Percentiles rank a stretch among this genome's conserved stretches.
Conservation (phyloP, 2,113 vertebrate species). For the Beaufortia kweichowensis region DNA sequence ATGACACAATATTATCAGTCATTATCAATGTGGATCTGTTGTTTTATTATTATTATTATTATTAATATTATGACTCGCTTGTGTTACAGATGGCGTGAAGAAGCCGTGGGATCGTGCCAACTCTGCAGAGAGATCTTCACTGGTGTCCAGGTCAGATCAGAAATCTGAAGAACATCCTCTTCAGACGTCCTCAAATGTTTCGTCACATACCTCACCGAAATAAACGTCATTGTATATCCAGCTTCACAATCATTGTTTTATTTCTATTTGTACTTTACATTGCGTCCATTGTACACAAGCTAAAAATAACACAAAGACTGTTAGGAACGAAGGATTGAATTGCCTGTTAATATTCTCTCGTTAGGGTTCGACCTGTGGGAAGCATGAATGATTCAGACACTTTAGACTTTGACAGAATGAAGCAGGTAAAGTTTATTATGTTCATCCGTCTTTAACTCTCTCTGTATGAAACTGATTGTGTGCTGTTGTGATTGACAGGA, state of each 20-base stretch:
- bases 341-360: constrained; percentile 9
- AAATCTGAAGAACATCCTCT: no score
- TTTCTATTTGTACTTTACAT: no score
- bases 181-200: no score
- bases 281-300: no score
- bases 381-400: constrained; percentile 85
- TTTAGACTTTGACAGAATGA: constrained; percentile 96
- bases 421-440: constrained; percentile 80
- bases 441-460: neutral
- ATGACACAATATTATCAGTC: neutral
- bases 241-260: no score
- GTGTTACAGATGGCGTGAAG: constrained; percentile 82
- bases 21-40: no score
- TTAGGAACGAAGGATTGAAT: no score
- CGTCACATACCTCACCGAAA: no score
- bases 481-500: constrained; percentile 78
- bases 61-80: no score
- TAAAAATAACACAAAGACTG: no score
- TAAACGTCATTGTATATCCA: no score
- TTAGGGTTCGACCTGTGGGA: constrained; percentile 87
- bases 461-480: neutral
- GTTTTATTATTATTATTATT: no score
- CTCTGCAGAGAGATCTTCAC: constrained; percentile 89
- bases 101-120: constrained; percentile 97
- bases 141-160: constrained; percentile 86